Evolutionary conservation across 1,140 invertebrate genomes (phyloP).

Genomic region (Drosophila busckii): DNA sequence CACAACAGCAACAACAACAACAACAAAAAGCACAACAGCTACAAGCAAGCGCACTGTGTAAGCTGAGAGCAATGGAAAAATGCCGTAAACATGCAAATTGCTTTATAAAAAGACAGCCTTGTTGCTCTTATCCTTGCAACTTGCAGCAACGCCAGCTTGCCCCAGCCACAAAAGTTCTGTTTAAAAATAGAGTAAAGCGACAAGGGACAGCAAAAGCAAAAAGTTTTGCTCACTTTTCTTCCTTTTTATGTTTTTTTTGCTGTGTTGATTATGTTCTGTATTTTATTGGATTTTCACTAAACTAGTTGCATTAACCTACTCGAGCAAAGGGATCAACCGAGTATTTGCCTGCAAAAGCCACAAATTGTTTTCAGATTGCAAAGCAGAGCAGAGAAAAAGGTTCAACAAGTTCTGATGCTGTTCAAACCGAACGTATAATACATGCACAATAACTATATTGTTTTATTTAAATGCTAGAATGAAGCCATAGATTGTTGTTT

Average conservation of each 20-base stretch:
- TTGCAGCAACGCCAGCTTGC: not conserved
- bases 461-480: no score
- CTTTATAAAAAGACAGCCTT: conserved; percentile 41
- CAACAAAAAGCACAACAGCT: conserved; percentile 1
- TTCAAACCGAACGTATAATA: no score
- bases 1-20: not conserved
- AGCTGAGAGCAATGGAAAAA: not conserved
- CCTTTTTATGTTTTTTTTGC: no score
- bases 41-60: not conserved
- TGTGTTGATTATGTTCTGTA: conserved; percentile 12
- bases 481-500: no score
- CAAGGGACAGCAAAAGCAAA: conserved; percentile 4
- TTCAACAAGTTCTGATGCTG: no score
- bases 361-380: not conserved
- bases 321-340: not conserved
- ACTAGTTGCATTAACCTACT: conserved; percentile 4
- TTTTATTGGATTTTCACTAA: conserved; percentile 25
- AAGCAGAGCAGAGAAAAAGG: not conserved
- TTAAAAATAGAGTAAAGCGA: no score
- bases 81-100: conserved; percentile 44
- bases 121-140: conserved; percentile 7
- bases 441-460: no score
- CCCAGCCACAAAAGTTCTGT: not conserved
- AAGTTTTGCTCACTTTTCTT: no score
- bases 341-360: conserved; percentile 3